Base-by-base conservation (phyloP, 2,888 invertebrate genomes). In the Zelleria hepariella region DNA sequence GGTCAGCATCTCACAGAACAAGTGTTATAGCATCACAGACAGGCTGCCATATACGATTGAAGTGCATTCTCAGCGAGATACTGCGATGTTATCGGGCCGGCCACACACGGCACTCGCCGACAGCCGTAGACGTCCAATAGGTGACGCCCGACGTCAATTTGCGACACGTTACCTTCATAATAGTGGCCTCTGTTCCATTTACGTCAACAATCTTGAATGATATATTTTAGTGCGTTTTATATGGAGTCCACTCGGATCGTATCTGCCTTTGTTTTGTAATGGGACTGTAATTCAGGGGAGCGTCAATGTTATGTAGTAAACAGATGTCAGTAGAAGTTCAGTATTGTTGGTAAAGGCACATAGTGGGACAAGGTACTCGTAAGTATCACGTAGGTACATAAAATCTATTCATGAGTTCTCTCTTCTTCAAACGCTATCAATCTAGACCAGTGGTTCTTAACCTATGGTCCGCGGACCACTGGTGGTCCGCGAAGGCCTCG, bases 21-120 rank as follows among this genome's bases (percentile, higher is more conserved):
- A 84, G 83, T 82, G 84, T 86, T 84, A 82, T 82, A 79, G 82
- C 80, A 78, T 80, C 77, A 76, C 72, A 71, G 70, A 65, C 73
- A 71, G 70, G 65, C 73, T 69, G 70, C 80, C 83, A 73, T 82
- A 80, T 84, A 80, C 78, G 82, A 78, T 74, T 75, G 75, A 76
- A 77, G 72, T 62, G 70, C 73, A 74, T 74, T 76, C 78, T 70
- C 68, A 63, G 69, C 67, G 72, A 76, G 71, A 77, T 78, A 80
- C 75, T 75, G 73, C 65, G 84, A 85, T 85, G 73, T 67, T 71
- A 58, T 58, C 80, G 84, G 82, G 82, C 66, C 58, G 80, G 73
- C 82, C 82, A 81, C 84, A 85, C 84, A 78, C 80, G 72, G 74
- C 68, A 71, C 7, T 20, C 32, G 18, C 21, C 54, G 53, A 55